phyloP scores from a whole-genome alignment of 2,888 invertebrate genomes.

The Ceramica pisi region DNA sequence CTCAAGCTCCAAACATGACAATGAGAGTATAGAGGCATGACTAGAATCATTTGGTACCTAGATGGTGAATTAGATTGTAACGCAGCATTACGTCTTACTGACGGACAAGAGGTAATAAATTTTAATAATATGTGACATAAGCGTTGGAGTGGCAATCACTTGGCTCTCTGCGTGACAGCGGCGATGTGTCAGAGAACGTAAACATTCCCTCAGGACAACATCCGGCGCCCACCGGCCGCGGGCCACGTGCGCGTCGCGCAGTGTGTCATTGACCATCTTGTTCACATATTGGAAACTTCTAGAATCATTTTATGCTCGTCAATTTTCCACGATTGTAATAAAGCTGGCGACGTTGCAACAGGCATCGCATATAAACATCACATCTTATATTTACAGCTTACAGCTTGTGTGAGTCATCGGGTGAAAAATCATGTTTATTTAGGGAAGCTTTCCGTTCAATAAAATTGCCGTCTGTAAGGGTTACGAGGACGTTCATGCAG shows the following conservation, averaged over 20 bases:
- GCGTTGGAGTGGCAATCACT: constrained; percentile 16
- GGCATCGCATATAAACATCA: constrained; percentile 16
- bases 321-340: constrained; percentile 24
- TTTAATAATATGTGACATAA: constrained; percentile 16
- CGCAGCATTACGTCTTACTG: neutral
- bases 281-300: constrained; percentile 32
- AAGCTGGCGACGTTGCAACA: constrained; percentile 1
- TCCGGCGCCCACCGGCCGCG: constrained; percentile 24
- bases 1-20: no score
- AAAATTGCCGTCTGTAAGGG: constrained; percentile 16
- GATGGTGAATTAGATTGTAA: constrained; percentile 5
- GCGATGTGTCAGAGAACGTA: constrained; percentile 22
- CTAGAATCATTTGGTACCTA: neutral
- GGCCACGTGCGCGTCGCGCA: neutral
- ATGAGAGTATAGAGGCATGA: neutral
- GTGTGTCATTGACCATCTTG: constrained; percentile 18
- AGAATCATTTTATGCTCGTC: constrained; percentile 17
- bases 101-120: constrained; percentile 3
- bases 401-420: constrained; percentile 48
- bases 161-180: constrained; percentile 25
- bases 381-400: constrained; percentile 40
- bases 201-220: constrained; percentile 29
- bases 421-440: constrained; percentile 45
- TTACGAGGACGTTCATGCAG: constrained; percentile 3
- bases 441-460: constrained; percentile 31